Evolutionary conservation across 2,113 vertebrate genomes (phyloP).

Genomic region (Tautogolabrus adspersus): DNA sequence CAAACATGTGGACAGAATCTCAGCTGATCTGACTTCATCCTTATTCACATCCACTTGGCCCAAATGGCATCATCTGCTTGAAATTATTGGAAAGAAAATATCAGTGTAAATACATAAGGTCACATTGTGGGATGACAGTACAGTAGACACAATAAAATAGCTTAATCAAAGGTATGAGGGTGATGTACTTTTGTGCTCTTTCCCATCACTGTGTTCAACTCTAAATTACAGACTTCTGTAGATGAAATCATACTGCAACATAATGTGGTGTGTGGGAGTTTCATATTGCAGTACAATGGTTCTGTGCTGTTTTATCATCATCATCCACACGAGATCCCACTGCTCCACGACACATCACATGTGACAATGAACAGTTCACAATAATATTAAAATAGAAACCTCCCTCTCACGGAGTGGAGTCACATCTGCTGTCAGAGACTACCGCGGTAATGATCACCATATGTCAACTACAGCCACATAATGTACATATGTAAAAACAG

Average conservation of each 20-base stretch:
- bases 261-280: conserved; percentile 32
- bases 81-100: conserved; percentile 24
- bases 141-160: conserved; percentile 21
- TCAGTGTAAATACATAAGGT: conserved; percentile 15
- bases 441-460: conserved; percentile 30
- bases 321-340: conserved; percentile 25
- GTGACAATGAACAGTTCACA: conserved; percentile 58
- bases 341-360: conserved; percentile 46
- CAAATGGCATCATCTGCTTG: conserved; percentile 24
- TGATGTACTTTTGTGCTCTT: conserved; percentile 59
- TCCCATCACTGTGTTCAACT: not conserved
- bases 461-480: conserved; percentile 29
- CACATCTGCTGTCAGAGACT: conserved; percentile 26
- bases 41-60: conserved; percentile 4
- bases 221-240: conserved; percentile 10
- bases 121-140: conserved; percentile 44
- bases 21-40: conserved; percentile 1
- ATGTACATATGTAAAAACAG: conserved; percentile 21
- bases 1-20: conserved; percentile 6
- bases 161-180: conserved; percentile 2
- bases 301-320: conserved; percentile 43
- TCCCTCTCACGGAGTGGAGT: conserved; percentile 29
- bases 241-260: conserved; percentile 32
- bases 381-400: conserved; percentile 56
- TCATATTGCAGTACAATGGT: conserved; percentile 32